Conservation (phyloP, 1,140 invertebrate genomes). For the Hycleus phaleratus region DNA sequence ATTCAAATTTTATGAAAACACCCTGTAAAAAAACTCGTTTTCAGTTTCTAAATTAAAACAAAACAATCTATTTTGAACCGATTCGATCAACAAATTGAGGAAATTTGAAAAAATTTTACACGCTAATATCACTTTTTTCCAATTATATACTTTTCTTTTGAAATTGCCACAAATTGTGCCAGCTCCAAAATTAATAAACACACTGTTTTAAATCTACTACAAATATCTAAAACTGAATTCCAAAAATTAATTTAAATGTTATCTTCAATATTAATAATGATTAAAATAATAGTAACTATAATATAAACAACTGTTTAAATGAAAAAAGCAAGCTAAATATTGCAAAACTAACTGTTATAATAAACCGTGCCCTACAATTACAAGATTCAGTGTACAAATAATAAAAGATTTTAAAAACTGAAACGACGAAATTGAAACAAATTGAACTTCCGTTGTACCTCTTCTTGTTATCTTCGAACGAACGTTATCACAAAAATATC, state of each 20-base stretch:
- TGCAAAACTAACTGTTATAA: slow-evolving; percentile 6
- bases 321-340: slow-evolving; percentile 9
- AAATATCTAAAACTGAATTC: slow-evolving; percentile 8
- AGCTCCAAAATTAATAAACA: slow-evolving; percentile 9
- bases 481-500: slow-evolving; percentile 10
- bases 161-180: slow-evolving; percentile 9
- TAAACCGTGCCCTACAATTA: background rate
- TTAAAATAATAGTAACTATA: slow-evolving; percentile 6
- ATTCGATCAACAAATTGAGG: too few relatives aligned
- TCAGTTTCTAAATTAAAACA: too few relatives aligned
- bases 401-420: background rate
- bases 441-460: background rate
- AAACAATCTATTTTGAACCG: too few relatives aligned
- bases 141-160: background rate
- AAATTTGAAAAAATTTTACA: slow-evolving; percentile 13
- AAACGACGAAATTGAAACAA: background rate
- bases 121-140: slow-evolving; percentile 17
- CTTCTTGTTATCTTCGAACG: background rate
- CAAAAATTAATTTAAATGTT: slow-evolving; percentile 3
- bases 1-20: slow-evolving; percentile 3
- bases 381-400: slow-evolving; percentile 2
- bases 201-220: slow-evolving; percentile 2
- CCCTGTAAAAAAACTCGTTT: slow-evolving; percentile 1
- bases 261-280: slow-evolving; percentile 1
- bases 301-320: slow-evolving; percentile 2